Conservation (phyloP, 2,888 invertebrate genomes). For the Steinernema scapterisci region DNA sequence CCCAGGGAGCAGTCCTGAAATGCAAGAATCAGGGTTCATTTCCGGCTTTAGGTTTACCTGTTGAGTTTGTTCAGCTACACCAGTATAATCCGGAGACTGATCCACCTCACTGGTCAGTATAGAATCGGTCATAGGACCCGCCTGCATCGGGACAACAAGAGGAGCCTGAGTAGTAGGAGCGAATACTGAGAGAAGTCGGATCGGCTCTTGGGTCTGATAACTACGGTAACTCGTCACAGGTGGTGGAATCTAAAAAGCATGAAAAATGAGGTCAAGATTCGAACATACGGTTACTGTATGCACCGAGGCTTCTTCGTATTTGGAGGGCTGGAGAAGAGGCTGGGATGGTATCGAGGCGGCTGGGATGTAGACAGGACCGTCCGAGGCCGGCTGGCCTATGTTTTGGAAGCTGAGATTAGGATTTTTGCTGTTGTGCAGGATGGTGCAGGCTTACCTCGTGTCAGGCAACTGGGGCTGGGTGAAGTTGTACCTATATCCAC, state of each 20-base stretch:
- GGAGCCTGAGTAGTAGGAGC: not conserved
- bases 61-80: not conserved
- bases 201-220: not conserved
- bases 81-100: not conserved
- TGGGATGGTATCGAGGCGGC: slow-evolving; percentile 4
- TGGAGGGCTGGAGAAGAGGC: not conserved
- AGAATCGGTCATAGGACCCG: not conserved
- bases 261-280: not conserved
- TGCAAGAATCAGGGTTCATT: too few species aligned
- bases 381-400: not conserved
- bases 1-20: slow-evolving; percentile 11
- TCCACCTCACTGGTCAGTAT: slow-evolving; percentile 21
- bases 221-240: not conserved
- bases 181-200: slow-evolving; percentile 3
- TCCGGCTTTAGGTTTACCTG: too few species aligned
- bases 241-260: not conserved
- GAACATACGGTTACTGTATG: slow-evolving; percentile 14
- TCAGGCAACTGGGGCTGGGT: slow-evolving; percentile 10
- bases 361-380: slow-evolving; percentile 36
- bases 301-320: slow-evolving; percentile 28
- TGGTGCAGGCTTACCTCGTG: not conserved
- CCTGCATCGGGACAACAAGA: not conserved
- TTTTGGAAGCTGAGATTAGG: not conserved
- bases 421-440: too few species aligned
- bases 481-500: slow-evolving; percentile 36